Conservation (phyloP, 2,797 vertebrate species). For the Tangara arthus region DNA sequence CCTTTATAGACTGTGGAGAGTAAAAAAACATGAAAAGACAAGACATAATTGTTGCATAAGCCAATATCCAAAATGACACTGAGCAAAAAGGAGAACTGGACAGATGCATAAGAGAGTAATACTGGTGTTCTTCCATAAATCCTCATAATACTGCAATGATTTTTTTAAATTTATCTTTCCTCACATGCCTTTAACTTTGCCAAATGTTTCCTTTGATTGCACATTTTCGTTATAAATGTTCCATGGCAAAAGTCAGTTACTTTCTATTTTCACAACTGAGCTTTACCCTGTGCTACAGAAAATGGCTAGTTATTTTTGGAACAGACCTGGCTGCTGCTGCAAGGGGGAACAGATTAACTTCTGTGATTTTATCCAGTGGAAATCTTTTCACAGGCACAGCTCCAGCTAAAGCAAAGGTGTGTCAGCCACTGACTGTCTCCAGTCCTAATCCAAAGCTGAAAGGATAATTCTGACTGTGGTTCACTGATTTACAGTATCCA, state of each 20-base stretch:
- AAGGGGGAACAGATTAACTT: background rate
- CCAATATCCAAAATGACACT: background rate
- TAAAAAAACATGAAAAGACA: background rate
- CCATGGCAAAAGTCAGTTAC: background rate
- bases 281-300: background rate
- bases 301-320: background rate
- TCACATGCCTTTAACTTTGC: background rate
- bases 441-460: background rate
- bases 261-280: background rate
- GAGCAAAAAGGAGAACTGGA: background rate
- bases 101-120: background rate
- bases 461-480: background rate
- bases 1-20: background rate
- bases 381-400: background rate
- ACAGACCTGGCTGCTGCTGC: background rate
- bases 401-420: background rate
- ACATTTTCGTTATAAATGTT: background rate
- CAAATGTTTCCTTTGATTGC: background rate
- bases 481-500: background rate
- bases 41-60: background rate
- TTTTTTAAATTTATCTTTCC: background rate
- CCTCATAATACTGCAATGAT: background rate
- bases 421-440: background rate
- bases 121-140: background rate
- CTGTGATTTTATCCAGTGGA: background rate